These are phyloP conservation scores for Urocolius indicus DNA, from an alignment of 2,113 vertebrate genomes.

Conservation along the genomic window DNA sequence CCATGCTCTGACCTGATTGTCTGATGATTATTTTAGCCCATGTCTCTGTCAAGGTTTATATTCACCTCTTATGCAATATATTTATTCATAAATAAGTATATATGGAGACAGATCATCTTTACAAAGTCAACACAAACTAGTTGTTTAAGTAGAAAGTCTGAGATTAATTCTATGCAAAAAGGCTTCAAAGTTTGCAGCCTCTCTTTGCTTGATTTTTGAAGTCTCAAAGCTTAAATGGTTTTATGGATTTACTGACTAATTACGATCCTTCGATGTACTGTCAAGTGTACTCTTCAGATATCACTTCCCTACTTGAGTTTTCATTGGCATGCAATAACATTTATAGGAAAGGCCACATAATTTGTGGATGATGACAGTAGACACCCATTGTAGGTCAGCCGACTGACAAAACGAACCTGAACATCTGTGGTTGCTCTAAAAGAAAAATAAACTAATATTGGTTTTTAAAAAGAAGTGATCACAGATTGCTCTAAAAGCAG, in stretches of 20 bases:
- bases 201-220: background rate
- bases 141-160: background rate
- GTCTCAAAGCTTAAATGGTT: background rate
- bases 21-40: background rate
- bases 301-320: background rate
- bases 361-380: slow-evolving; percentile 35
- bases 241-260: background rate
- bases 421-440: slow-evolving; percentile 55
- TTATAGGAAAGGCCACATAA: slow-evolving; percentile 11
- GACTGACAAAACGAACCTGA: slow-evolving; percentile 1
- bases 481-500: slow-evolving; percentile 42
- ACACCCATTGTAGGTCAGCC: slow-evolving; percentile 25
- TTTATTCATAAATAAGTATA: background rate
- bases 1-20: background rate
- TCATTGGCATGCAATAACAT: slow-evolving; percentile 8
- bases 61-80: background rate
- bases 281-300: background rate
- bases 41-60: background rate
- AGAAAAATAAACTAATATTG: slow-evolving; percentile 52
- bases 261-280: background rate
- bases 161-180: background rate
- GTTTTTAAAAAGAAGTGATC: slow-evolving; percentile 13
- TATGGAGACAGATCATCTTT: background rate
- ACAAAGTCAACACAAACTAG: background rate
- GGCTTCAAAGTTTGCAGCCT: slow-evolving; percentile 9